phyloP scores from a whole-genome alignment of 2,888 invertebrate species.

The Acanthosepion esculentum region DNA sequence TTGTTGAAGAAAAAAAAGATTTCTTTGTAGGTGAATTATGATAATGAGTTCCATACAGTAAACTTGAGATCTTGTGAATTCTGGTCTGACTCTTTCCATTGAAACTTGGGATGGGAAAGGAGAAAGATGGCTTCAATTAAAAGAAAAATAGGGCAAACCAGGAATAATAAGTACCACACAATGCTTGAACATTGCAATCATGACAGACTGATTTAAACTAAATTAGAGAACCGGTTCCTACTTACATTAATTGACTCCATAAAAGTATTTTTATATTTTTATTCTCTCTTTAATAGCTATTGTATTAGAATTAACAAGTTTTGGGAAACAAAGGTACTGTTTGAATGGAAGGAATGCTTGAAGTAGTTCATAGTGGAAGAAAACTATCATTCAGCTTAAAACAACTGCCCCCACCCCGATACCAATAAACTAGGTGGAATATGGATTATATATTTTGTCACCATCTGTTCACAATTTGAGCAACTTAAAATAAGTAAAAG shows the following conservation, averaged over 20 bases:
- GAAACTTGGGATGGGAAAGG: background rate
- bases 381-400: background rate
- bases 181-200: background rate
- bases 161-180: background rate
- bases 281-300: background rate
- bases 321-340: background rate
- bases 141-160: background rate
- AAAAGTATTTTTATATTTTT: background rate
- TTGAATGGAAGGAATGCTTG: background rate
- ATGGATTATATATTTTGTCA: background rate
- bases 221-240: background rate
- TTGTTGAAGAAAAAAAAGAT: too few relatives aligned
- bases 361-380: background rate
- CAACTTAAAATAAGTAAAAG: background rate
- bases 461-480: background rate
- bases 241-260: slow-evolving; percentile 33
- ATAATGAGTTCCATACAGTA: background rate
- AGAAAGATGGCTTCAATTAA: background rate
- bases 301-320: background rate
- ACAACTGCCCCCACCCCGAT: background rate
- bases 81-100: background rate
- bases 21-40: background rate
- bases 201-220: slow-evolving; percentile 6
- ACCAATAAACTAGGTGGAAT: background rate
- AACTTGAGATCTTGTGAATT: background rate